These are phyloP conservation scores for Heliangelus exortis DNA, from an alignment of 2,797 vertebrate species.

Conservation along the genomic window DNA sequence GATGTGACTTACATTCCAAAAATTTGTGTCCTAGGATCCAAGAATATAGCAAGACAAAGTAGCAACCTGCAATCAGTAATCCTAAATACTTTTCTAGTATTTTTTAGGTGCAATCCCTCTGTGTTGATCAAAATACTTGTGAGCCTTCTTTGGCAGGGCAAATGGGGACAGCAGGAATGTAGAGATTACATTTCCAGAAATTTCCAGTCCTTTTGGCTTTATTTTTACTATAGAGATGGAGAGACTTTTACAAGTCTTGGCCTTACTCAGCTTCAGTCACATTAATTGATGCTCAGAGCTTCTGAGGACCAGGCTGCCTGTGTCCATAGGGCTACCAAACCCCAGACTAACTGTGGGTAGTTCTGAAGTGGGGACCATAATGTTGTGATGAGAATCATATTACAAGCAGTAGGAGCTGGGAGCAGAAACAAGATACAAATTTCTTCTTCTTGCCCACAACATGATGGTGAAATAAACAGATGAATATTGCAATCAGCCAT, in stretches of 20 bases:
- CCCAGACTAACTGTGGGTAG: background rate
- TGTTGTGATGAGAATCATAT: background rate
- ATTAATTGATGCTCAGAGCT: background rate
- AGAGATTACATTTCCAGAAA: background rate
- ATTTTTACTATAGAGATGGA: background rate
- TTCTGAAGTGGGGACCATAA: background rate
- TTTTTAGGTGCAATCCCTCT: background rate
- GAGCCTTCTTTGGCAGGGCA: background rate
- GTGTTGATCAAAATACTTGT: background rate
- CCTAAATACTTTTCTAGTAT: background rate
- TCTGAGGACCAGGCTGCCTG: background rate
- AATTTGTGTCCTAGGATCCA: background rate
- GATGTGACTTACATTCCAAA: background rate
- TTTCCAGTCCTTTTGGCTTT: background rate
- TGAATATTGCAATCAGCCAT: background rate
- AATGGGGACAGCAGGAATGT: background rate
- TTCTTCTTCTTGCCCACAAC: background rate
- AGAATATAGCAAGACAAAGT: background rate
- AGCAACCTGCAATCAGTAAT: background rate
- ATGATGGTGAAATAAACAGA: slow-evolving; percentile 8
- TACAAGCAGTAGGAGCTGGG: background rate
- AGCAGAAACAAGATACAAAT: background rate
- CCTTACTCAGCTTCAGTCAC: background rate
- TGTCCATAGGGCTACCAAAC: background rate
- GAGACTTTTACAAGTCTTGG: background rate